Base-by-base conservation (phyloP, 2,888 invertebrate species). In the Pheosia tremula region DNA sequence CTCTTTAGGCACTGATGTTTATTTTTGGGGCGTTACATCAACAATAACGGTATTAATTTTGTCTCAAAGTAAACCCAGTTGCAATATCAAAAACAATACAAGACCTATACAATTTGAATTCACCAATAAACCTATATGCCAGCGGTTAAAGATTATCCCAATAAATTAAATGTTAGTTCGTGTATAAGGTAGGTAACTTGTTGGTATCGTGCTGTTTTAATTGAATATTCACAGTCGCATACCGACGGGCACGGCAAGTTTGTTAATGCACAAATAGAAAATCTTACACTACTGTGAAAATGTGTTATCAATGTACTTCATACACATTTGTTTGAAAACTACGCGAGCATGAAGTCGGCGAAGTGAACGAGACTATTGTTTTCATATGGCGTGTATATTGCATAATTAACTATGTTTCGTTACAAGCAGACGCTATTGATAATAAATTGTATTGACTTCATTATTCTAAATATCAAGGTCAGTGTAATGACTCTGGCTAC, bases 181-280 rank as follows among this genome's bases (percentile, higher is more conserved):
- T 55, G 55, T 39, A 13, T 3, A 4, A 55, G 55, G 55, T 55
- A n/a, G 55, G 3, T 8, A 55, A 39, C 10, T 53, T 11, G 53
- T 10, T 2, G n/a, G 55, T 39, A n/a, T 39, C 55, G 55, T 55
- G 55, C n/a, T 13, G 39, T 39, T 55, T 39, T 11, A 39, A 55
- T 55, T 55, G 39, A 55, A 55, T 39, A 39, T 55, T 55, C 11
- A 7, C 54, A 55, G 38, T 55, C n/a, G n/a, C 55, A 55, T 37
- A 9, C 53, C 53, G 37, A 36, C 50, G n/a, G 13, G 11, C 55
- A 55, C 55, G 55, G 13, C 11, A 13, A n/a, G n/a, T 1, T 8
- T 11, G 53, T 53, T 53, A 53, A 39, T 13, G 55, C 39, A 13
- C 11, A 8, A 55, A 39, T 39, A 55, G 39, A 55, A 55, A 55